Evolutionary conservation across 2,797 vertebrate genomes (phyloP), one percentile per base, ranked within the genome.

Genomic region (Lates japonicus): DNA sequence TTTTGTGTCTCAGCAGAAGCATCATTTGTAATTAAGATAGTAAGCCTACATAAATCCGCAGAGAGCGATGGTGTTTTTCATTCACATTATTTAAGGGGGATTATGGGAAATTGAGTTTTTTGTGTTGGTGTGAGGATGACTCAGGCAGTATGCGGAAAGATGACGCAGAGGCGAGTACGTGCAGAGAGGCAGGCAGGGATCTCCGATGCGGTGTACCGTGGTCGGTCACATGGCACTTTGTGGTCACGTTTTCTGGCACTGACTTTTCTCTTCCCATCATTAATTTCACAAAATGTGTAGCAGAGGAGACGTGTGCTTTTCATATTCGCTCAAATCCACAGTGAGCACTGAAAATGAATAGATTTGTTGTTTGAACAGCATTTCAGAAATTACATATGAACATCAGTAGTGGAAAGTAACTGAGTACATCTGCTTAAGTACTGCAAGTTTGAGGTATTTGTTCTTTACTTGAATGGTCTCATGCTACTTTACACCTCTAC

Each of bases 141-240:
- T n/a, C 25, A 46, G 29, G 42, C 44, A 51, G 57, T 42, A 37
- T 82, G 66, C 62, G 59, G 70, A 78, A 69, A 78, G 68, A 77
- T 93, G 92, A 92, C 93, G 93, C 93, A 93, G 62, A 82, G 44
- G 64, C 78, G 95, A 78, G 90, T 94, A 95, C 95, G 94, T 96
- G 95, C 93, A 59, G 88, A 51, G 65, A 44, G 62, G 88, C 94
- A 94, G 85, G 89, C 86, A 88, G 82, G 74, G 19, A 67, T 72
- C 74, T 81, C 68, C 22, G 11, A 65, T 68, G 88, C 92, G n/a
- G 88, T 74, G 74, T 66, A 80, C 75, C 66, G 35, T n/a, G 52
- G 49, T n/a, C 57, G 74, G 81, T 91, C 88, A 91, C 87, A 64
- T 91, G 87, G 37, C 33, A 25, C 14, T 35, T 46, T 70, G 1